Percentiles rank a stretch among this genome's conserved stretches.
Evolutionary conservation across 2,113 vertebrate genomes (phyloP).

Genomic region (Tragelaphus imberbis): DNA sequence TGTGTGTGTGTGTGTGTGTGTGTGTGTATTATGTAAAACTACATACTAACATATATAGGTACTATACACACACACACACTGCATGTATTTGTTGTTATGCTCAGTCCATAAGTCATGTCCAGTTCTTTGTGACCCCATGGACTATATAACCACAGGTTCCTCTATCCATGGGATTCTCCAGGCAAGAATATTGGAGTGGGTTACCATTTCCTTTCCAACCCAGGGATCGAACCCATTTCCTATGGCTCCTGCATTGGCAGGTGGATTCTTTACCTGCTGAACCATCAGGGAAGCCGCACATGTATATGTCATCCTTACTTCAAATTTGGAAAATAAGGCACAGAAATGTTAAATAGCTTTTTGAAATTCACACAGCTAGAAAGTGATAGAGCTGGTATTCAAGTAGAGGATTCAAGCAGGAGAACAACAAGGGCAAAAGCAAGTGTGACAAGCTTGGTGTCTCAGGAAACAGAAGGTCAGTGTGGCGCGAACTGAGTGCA

Average conservation of each 20-base stretch:
- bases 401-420: not conserved
- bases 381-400: not conserved
- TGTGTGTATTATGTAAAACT: not conserved
- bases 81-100: not conserved
- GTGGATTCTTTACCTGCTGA: not conserved
- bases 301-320: not conserved
- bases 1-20: not conserved
- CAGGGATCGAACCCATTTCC: fast-evolving
- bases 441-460: not conserved
- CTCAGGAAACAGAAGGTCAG: not conserved
- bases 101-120: not conserved
- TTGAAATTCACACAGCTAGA: not conserved
- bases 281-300: not conserved
- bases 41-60: not conserved
- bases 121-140: not conserved
- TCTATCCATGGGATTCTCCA: not conserved
- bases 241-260: not conserved
- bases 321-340: not conserved
- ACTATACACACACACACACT: not conserved
- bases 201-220: not conserved
- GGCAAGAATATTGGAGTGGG: not conserved
- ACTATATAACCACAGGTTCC: not conserved
- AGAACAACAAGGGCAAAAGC: not conserved
- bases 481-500: fast-evolving
- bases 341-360: not conserved